Conservation (phyloP, 37 sponge, comb jelly and placozoan species). For the Bolinopsis microptera region DNA sequence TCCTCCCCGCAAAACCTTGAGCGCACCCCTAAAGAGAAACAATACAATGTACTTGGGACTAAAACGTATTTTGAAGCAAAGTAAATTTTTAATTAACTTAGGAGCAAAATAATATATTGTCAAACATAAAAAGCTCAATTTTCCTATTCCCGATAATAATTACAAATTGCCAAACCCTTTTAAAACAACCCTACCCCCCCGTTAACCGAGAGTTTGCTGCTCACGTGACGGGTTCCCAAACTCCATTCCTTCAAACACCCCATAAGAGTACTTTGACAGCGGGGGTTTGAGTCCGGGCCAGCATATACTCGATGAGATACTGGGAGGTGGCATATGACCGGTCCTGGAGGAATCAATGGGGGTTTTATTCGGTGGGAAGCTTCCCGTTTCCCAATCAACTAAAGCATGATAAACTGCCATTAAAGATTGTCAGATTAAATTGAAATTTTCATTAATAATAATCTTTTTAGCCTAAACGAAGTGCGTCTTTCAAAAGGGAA, state of each 20-base stretch:
- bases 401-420: too few species aligned
- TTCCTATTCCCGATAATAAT: too few species aligned
- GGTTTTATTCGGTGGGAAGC: too few species aligned
- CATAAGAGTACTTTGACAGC: constrained; percentile 47
- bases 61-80: background rate
- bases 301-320: constrained; percentile 40
- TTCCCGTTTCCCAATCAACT: too few species aligned
- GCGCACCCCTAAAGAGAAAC: background rate
- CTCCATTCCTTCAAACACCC: background rate
- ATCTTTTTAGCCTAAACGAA: background rate
- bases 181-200: too few species aligned
- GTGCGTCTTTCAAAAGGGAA: background rate
- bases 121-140: too few species aligned
- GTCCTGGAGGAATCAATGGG: background rate
- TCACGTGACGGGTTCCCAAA: background rate
- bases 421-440: too few species aligned
- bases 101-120: too few species aligned
- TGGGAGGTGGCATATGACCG: background rate
- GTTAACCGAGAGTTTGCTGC: background rate
- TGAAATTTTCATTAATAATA: too few species aligned
- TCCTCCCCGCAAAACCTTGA: background rate
- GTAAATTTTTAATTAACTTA: too few species aligned
- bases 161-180: too few species aligned
- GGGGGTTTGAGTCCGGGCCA: constrained; percentile 32
- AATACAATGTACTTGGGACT: background rate